Conservation (phyloP, 2,797 vertebrate species). For the Acrossocheilus fasciatus region DNA sequence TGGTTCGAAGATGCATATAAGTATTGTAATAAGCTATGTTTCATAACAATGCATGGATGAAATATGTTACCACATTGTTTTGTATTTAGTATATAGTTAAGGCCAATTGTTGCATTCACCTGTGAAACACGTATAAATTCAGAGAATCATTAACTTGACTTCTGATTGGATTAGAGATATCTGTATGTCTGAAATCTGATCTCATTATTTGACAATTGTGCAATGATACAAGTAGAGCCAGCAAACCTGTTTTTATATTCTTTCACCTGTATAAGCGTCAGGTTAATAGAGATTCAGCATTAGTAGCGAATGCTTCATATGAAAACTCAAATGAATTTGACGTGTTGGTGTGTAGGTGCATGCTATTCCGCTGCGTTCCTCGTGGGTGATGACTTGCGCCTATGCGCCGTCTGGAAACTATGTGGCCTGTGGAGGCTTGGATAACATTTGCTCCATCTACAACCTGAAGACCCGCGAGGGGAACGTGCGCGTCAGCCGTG, state of each 20-base stretch:
- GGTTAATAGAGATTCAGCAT: neutral
- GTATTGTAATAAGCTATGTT: too few species aligned
- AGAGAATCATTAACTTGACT: neutral
- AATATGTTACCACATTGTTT: too few species aligned
- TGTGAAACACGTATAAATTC: too few species aligned
- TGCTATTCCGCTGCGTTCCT: slow-evolving; percentile 31
- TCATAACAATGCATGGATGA: too few species aligned
- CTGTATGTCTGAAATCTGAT: neutral
- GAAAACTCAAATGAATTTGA: neutral
- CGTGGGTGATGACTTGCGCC: slow-evolving; percentile 42
- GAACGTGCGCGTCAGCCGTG: slow-evolving; percentile 44
- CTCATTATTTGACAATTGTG: neutral
- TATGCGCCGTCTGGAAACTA: slow-evolving; percentile 43
- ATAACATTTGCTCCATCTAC: slow-evolving; percentile 45
- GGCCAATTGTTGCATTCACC: too few species aligned
- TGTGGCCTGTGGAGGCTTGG: slow-evolving; percentile 40
- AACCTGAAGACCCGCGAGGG: slow-evolving; percentile 41
- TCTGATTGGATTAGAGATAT: neutral
- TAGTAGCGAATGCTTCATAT: neutral
- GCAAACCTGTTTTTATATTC: slow-evolving; percentile 83
- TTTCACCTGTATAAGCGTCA: neutral
- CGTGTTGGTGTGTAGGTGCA: slow-evolving; percentile 19
- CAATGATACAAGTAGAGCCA: neutral
- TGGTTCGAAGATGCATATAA: too few species aligned
- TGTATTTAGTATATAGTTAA: too few species aligned